Evolutionary conservation across 1,140 invertebrate species (phyloP).

Genomic region (Drosophila nigrodunni): DNA sequence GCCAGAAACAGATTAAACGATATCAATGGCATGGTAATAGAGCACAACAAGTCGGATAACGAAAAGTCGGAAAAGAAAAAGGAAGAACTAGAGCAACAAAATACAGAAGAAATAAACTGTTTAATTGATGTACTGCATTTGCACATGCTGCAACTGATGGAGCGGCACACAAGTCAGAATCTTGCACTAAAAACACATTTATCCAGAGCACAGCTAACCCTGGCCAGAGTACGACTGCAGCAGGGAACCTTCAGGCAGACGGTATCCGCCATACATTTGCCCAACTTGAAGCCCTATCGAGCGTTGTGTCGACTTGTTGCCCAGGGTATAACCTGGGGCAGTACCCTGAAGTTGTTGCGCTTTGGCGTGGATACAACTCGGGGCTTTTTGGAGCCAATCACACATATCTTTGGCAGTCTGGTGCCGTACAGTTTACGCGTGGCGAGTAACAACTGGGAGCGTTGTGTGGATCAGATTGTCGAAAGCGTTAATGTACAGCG

Average conservation of each 20-base stretch:
- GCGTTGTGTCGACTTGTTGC: constrained; percentile 40
- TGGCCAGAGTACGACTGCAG: constrained; percentile 47
- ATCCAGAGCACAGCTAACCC: constrained; percentile 13
- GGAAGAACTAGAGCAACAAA: not conserved
- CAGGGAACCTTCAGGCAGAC: constrained; percentile 11
- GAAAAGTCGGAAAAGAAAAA: not conserved
- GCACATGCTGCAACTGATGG: constrained; percentile 36
- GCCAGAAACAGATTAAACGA: not conserved
- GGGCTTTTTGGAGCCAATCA: constrained; percentile 35
- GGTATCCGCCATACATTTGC: constrained; percentile 10
- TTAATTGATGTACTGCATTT: constrained; percentile 48
- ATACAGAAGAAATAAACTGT: not conserved
- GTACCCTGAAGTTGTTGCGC: constrained; percentile 8
- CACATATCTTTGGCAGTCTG: constrained; percentile 47
- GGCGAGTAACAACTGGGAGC: constrained; percentile 40
- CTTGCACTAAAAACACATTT: constrained; percentile 9
- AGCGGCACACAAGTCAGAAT: constrained; percentile 25
- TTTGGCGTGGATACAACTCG: not conserved
- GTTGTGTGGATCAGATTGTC: constrained; percentile 39
- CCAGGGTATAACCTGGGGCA: constrained; percentile 3
- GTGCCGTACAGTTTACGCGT: constrained; percentile 31
- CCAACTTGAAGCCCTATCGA: constrained; percentile 18
- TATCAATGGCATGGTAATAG: constrained; percentile 1
- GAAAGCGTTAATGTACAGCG: constrained; percentile 41
- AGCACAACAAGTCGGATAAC: not conserved